Percentiles rank a stretch among this genome's conserved stretches.
phyloP scores from a whole-genome alignment of 2,888 invertebrate species.

The Bunonema sp. region DNA sequence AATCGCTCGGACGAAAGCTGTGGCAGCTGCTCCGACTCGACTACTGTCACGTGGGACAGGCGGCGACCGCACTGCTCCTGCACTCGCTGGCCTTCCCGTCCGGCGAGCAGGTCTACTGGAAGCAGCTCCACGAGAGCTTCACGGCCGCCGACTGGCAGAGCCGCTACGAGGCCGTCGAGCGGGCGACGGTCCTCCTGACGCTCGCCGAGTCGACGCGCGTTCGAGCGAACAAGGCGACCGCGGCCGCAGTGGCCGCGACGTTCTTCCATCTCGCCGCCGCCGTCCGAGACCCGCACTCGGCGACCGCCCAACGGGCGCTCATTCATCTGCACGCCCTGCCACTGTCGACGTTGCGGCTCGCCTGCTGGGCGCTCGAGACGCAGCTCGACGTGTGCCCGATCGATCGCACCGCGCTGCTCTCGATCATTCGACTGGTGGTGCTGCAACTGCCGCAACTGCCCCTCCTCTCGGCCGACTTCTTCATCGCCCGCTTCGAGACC shows the following conservation, averaged over 20 bases:
- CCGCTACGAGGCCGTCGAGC: conserved; percentile 82
- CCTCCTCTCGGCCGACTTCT: conserved; percentile 90
- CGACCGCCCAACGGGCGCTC: conserved; percentile 65
- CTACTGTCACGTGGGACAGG: conserved; percentile 63
- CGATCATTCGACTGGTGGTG: background rate
- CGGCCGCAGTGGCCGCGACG: conserved; percentile 79
- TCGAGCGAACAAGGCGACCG: conserved; percentile 55
- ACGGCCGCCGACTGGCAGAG: conserved; percentile 73
- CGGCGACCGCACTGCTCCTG: conserved; percentile 74
- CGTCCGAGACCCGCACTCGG: conserved; percentile 83
- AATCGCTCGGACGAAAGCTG: conserved; percentile 76
- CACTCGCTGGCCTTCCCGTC: conserved; percentile 84
- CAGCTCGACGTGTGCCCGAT: conserved; percentile 93
- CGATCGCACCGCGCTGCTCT: conserved; percentile 76
- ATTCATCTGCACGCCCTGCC: conserved; percentile 35
- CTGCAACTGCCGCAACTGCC: conserved; percentile 62
- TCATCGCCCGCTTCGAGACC: conserved; percentile 79
- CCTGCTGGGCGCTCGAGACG: conserved; percentile 69
- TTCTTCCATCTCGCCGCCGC: conserved; percentile 89
- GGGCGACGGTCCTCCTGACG: conserved; percentile 75
- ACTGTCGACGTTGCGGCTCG: conserved; percentile 23
- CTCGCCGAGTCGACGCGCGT: conserved; percentile 80
- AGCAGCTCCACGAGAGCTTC: conserved; percentile 82
- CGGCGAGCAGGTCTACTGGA: conserved; percentile 87
- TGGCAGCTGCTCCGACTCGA: conserved; percentile 37